Evolutionary conservation across 1,140 invertebrate genomes (phyloP).

Genomic region (Drosophila elegans): DNA sequence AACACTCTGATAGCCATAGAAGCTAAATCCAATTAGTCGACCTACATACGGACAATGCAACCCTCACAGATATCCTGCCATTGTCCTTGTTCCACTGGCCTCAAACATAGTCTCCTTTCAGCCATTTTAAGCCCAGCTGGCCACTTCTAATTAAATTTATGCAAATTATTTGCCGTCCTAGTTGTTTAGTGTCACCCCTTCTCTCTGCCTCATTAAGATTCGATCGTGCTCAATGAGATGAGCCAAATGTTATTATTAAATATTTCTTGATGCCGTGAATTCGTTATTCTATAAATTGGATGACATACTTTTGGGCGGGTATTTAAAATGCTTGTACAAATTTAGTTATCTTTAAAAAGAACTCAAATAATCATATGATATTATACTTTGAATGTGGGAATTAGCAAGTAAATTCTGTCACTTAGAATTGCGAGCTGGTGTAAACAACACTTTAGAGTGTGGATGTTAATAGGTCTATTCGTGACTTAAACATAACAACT

Average conservation of each 20-base stretch:
- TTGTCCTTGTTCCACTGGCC: constrained; percentile 17
- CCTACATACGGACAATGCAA: constrained; percentile 12
- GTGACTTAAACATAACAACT: constrained; percentile 12
- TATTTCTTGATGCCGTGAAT: neutral
- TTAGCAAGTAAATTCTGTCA: constrained; percentile 29
- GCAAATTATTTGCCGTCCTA: constrained; percentile 46
- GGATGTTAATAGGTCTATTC: constrained; percentile 22
- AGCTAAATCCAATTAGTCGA: constrained; percentile 48
- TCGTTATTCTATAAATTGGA: neutral
- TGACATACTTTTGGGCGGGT: constrained; percentile 42
- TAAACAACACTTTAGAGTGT: constrained; percentile 36
- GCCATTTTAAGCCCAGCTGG: constrained; percentile 4
- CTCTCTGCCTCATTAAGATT: constrained; percentile 26
- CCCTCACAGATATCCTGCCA: constrained; percentile 17
- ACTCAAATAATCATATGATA: constrained; percentile 12
- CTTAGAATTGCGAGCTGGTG: constrained; percentile 11
- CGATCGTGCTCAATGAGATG: constrained; percentile 55
- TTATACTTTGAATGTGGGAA: neutral
- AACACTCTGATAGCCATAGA: constrained; percentile 19
- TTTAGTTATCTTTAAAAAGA: neutral
- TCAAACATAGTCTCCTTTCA: constrained; percentile 43
- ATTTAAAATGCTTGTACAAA: neutral
- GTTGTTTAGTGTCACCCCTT: constrained; percentile 31
- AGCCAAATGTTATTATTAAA: constrained; percentile 7
- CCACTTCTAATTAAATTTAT: constrained; percentile 58